phyloP scores from a whole-genome alignment of 2,113 vertebrate genomes.

The Alexandromys fortis region DNA sequence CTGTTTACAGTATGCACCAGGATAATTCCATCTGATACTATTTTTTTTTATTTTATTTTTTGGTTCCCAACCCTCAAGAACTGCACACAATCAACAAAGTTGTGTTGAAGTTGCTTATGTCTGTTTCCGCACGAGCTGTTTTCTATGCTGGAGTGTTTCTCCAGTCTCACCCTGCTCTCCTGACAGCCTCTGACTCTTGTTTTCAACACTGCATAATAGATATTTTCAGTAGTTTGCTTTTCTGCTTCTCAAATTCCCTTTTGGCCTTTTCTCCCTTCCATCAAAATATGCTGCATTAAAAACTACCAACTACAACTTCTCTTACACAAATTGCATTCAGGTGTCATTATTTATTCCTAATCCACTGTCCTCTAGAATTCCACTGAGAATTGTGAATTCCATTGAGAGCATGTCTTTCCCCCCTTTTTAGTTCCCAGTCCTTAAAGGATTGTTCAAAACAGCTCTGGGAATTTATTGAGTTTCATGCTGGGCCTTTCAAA shows the following conservation, averaged over 20 bases:
- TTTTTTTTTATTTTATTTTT: not conserved
- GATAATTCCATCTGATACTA: not conserved
- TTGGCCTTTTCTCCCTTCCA: not conserved
- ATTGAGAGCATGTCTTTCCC: not conserved
- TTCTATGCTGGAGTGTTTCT: not conserved
- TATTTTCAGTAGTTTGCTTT: not conserved
- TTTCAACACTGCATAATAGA: not conserved
- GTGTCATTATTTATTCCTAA: not conserved
- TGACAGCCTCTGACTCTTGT: not conserved
- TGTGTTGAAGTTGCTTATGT: not conserved
- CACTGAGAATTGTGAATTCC: not conserved
- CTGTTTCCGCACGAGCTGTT: not conserved
- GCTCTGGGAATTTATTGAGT: not conserved
- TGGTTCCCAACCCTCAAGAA: not conserved
- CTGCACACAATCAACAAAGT: not conserved
- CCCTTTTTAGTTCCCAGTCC: not conserved
- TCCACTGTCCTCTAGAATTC: not conserved
- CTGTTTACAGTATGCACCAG: not conserved
- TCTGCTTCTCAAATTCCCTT: not conserved
- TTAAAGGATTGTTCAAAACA: not conserved
- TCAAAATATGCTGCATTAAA: not conserved
- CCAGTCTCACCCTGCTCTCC: not conserved
- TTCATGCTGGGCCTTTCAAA: slow-evolving; percentile 63
- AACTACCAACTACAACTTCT: not conserved
- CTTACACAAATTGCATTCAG: not conserved